Base-by-base conservation (phyloP, 2,113 vertebrate genomes). In the Chlorodrepanis virens region DNA sequence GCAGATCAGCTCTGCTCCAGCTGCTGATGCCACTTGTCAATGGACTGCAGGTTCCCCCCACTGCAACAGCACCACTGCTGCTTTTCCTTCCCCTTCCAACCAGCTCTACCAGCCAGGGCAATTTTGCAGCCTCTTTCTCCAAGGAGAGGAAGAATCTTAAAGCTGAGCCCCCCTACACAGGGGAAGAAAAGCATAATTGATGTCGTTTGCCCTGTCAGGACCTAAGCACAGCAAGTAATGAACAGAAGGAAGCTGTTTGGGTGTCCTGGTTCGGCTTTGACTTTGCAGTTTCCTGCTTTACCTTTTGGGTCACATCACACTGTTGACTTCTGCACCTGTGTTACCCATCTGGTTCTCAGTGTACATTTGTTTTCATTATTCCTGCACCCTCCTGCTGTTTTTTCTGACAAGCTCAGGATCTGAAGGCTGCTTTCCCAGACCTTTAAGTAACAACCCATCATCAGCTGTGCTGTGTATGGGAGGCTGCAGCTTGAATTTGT, bases 361-460 rank as follows among this genome's bases (percentile, higher is more conserved):
- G 85, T 86, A 47, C 82, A 86, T 94, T 88, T 93, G 85, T 94
- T 96, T 96, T 93, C 94, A 93, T 95, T 96, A 95, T 76, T 80
- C 40, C 77, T 77, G 78, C 52, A 70, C 78, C 71, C 75, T 91
- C 95, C 93, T 95, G 93, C 95, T 94, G 82, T 3, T 87, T 93
- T 87, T 79, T 50, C 90, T 95, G 94, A 94, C 87, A 89, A 89
- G 90, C 65, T 27, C 40, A 50, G 69, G 45, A 25, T 91, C 63
- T 89, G 80, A 72, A 61, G 84, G 70, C 92, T 83, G 72, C 74
- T 89, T 94, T 87, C 53, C 74, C 78, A 94, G 94, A 94, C 91
- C 88, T 91, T 79, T 92, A 61, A 82, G 74, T 87, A 84, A 87
- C 83, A 94, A 23, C 54, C 79, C 78, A 77, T 86, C 94, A 88